Percentiles rank a stretch among this genome's conserved stretches.
phyloP scores from a whole-genome alignment of 1,140 invertebrate genomes.

The Elysia chlorotica region DNA sequence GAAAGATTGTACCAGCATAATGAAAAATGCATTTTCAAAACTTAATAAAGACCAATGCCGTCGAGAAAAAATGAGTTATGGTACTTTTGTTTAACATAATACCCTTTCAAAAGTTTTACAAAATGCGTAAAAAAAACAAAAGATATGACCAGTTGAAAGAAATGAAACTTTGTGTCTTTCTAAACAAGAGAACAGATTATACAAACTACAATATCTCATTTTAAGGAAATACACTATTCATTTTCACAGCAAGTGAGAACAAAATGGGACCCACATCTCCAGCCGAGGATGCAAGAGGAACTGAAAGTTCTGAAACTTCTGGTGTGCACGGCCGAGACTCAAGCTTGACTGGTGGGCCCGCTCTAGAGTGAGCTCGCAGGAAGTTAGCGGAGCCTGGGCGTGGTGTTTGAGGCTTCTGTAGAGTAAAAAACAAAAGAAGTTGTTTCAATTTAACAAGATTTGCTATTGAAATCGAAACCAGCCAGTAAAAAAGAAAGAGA shows the following conservation, averaged over 20 bases:
- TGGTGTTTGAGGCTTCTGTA: conserved; percentile 49
- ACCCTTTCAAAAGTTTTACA: not conserved
- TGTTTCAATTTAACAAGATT: too few relatives aligned
- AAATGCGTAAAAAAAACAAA: not conserved
- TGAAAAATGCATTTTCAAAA: not conserved
- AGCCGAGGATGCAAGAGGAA: conserved; percentile 46
- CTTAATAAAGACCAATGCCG: not conserved
- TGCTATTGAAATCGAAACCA: too few relatives aligned
- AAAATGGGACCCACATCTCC: conserved; percentile 36
- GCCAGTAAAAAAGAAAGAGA: too few relatives aligned
- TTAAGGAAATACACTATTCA: too few relatives aligned
- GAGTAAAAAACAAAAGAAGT: too few relatives aligned
- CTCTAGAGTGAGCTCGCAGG: conserved; percentile 58
- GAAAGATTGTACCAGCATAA: too few relatives aligned
- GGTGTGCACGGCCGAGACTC: conserved; percentile 47
- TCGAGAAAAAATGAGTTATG: not conserved
- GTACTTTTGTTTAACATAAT: too few relatives aligned
- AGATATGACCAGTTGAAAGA: not conserved
- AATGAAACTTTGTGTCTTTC: not conserved
- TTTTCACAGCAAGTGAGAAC: too few relatives aligned
- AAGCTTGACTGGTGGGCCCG: conserved; percentile 51
- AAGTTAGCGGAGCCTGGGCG: conserved; percentile 53
- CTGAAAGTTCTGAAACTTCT: conserved; percentile 41
- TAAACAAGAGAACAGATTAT: too few relatives aligned
- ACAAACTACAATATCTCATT: too few relatives aligned